Base-by-base conservation (phyloP, 2,113 vertebrate genomes). In the Oxyruncus cristatus region DNA sequence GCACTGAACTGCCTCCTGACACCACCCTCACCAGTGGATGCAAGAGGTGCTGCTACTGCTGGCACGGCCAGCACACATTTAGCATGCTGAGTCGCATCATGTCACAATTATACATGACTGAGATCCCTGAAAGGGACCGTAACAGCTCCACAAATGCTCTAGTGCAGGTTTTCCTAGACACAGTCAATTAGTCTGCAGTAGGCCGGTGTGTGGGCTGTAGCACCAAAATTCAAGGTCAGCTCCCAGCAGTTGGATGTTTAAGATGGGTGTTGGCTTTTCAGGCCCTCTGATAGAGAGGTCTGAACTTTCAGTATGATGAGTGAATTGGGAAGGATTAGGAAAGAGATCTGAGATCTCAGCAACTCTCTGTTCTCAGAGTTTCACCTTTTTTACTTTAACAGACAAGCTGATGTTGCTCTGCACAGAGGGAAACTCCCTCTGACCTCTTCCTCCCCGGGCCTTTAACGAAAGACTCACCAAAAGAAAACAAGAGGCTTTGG, bases 71-170 rank as follows among this genome's bases (percentile, higher is more conserved):
- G 84, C 49, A 47, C 32, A 11, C 7, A 2, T 55, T 44, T 9
- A 66, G 35, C 44, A 24, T 0, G 0, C 27, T 7, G 12, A 13
- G 21, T 62, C 1, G 0, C 56, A 39, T 55, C 70, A 35, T 2
- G 1, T n/a, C 52, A 72, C 32, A 24, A 11, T 21, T 65, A 41
- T 30, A 66, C 46, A n/a, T 66, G 44, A 32, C 14, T 27, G n/a
- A 63, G 9, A 14, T 74, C 44, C 39, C n/a, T 1, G 5, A n/a
- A 18, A 77, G 14, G 58, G 32, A 37, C 62, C 0, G 0, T 23
- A 24, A 30, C 0, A 1, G 63, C 65, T 30, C 22, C 88, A 58
- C 14, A 6, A 53, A 49, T 20, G 35, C 24, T 47, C 49, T 2
- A 30, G 32, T n/a, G 55, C 37, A 58, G 53, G 41, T 74, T 77